Base-by-base conservation (phyloP, 1,140 invertebrate genomes). In the Maconellicoccus hirsutus region DNA sequence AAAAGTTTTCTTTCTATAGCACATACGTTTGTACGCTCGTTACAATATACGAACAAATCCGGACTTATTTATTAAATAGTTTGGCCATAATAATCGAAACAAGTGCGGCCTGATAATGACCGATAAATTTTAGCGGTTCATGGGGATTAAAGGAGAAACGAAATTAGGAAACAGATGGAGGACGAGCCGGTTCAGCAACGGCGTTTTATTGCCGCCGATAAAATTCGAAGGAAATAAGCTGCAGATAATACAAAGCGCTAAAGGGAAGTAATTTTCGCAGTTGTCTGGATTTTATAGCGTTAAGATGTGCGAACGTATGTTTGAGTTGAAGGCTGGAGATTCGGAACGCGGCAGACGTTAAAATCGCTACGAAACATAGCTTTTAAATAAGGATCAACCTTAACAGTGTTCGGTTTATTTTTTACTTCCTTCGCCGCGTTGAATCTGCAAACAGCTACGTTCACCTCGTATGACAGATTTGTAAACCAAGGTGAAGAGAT, bases 281-380 rank as follows among this genome's bases (percentile, higher is more conserved):
- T 66, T 66, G 61, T 66, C 61, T 26, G 61, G 61, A 66, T 66
- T 66, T 66, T 26, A 66, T 66, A 26, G 61, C 61, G 61, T 66
- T 26, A 66, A 66, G 61, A 66, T 25, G 25, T 66, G 61, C 25
- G 61, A 26, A 52, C 42, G 42, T 52, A 52, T 52, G 42, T 52
- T 52, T 16, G 42, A 52, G 42, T 52, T 52, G n/a, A 52, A 52
- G 42, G 42, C 42, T 19, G n/a, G 6, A 52, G 42, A 52, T 52
- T 52, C 42, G 42, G 42, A 8, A 52, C 16, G 12, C n/a, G 42
- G 42, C n/a, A 52, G 42, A 16, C 42, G 42, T 52, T 16, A 52
- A 52, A 52, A 52, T 52, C n/a, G 42, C 42, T 52, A 52, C 42
- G 42, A 52, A 52, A 52, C 42, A 19, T 52, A 2, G 42, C 42